phyloP scores from a whole-genome alignment of 2,797 vertebrate species.

The Austrolebias charrua region DNA sequence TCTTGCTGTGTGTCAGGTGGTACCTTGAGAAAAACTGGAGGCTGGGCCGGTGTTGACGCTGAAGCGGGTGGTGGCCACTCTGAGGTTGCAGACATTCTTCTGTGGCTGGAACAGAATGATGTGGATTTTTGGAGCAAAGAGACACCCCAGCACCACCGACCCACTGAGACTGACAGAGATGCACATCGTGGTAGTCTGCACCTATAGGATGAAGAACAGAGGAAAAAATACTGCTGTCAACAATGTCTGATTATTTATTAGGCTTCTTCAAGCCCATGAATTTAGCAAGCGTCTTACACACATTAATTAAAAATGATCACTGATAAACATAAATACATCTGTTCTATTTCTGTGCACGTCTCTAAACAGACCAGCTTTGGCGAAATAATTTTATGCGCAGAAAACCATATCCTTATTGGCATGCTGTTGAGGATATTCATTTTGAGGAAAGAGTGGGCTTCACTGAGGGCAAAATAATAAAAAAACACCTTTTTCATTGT shows the following conservation, averaged over 20 bases:
- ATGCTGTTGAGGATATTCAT: constrained; percentile 1
- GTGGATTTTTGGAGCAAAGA: constrained; percentile 96
- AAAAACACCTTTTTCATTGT: constrained; percentile 17
- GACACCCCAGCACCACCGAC: constrained; percentile 96
- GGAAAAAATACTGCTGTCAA: constrained; percentile 6
- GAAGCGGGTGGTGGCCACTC: constrained; percentile 89
- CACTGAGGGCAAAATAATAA: constrained; percentile 1
- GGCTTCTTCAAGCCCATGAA: neutral
- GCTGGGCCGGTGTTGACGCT: constrained; percentile 83
- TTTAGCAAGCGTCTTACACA: neutral
- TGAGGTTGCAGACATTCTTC: constrained; percentile 93
- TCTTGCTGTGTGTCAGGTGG: constrained; percentile 1
- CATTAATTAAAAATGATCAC: neutral
- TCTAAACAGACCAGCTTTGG: too few relatives aligned
- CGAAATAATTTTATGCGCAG: too few relatives aligned
- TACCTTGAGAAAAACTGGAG: constrained; percentile 90
- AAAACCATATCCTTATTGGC: neutral
- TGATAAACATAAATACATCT: neutral
- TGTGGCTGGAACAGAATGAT: constrained; percentile 98
- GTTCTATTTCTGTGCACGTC: too few relatives aligned
- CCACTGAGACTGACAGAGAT: constrained; percentile 97
- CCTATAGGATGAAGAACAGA: constrained; percentile 73
- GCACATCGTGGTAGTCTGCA: constrained; percentile 98
- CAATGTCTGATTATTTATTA: neutral
- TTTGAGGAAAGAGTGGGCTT: neutral